Conservation (phyloP, 2,797 vertebrate genomes). For the Urocyon cinereoargenteus region DNA sequence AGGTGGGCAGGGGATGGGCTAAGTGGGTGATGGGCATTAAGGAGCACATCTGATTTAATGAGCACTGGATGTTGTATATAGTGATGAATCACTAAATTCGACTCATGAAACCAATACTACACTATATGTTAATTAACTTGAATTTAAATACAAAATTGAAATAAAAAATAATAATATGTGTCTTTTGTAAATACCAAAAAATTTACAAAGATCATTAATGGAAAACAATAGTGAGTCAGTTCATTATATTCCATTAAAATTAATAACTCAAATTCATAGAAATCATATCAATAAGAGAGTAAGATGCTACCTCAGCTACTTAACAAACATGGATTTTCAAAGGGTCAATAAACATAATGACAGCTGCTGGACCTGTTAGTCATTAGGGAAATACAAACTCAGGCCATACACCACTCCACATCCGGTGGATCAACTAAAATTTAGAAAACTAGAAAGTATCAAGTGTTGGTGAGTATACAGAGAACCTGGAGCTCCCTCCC, state of each 20-base stretch:
- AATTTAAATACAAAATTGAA: no score
- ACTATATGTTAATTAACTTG: no score
- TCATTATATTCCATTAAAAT: not conserved
- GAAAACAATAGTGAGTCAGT: not conserved
- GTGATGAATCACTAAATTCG: not conserved
- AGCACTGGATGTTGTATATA: not conserved
- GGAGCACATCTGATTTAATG: no score
- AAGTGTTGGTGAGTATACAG: fast-evolving
- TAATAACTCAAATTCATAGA: not conserved
- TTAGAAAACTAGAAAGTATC: fast-evolving
- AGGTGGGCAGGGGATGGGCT: not conserved
- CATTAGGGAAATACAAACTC: not conserved
- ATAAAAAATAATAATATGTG: no score
- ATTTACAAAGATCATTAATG: not conserved
- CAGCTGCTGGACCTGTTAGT: not conserved
- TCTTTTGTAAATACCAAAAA: not conserved
- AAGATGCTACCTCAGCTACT: not conserved
- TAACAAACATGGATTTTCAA: not conserved
- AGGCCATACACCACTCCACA: fast-evolving
- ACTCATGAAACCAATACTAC: no score
- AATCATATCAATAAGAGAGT: not conserved
- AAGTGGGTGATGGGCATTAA: no score
- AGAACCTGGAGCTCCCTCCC: fast-evolving
- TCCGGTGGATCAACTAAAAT: fast-evolving
- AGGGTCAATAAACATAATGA: not conserved